Evolutionary conservation across 2,113 vertebrate genomes (phyloP), one percentile per base, ranked within the genome.

Genomic region (Syngnathus scovelli): DNA sequence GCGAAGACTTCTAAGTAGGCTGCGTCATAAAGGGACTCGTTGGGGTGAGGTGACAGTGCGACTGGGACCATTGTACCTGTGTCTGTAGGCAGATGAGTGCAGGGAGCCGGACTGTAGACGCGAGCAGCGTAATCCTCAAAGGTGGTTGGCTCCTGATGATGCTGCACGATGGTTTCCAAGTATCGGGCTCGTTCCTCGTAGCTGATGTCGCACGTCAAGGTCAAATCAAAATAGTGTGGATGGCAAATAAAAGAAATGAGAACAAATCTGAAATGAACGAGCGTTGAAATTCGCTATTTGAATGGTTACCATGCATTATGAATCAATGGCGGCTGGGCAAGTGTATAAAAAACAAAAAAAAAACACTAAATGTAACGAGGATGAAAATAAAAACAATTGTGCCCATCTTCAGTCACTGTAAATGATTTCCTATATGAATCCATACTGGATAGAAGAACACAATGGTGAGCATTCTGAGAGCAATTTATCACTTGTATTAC

Each of bases 51-150:
- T 56, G 55, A 12, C 15, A 41, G 38, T 7, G 6, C 43, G 11
- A 62, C 33, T 43, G 21, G 19, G 6, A 36, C 43, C 13, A 52
- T 75, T 92, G 87, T 87, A 99, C 97, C 95, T 79, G 93, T 78
- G 82, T 98, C 95, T 56, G 93, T 90, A 60, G 94, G 92, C 69
- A 95, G 90, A 82, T 96, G 92, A 67, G 95, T 94, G 84, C 92
- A 96, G 61, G 96, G 95, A 72, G 96, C 96, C 65, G 97, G 97
- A 79, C 95, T 96, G 88, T 97, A 99, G 82, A 99, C 94, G 52
- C 98, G 95, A 51, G 95, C 95, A 58, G 97, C 95, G 71, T 97
- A 98, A 83, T 99, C 97, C 85, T 99, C 97, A 78, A 99, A 99
- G 0, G 95, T 95, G 59, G 94, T 95, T 41, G 94, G 93, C 67